phyloP scores from a whole-genome alignment of 2,888 invertebrate species.

The Hetaerina titia region DNA sequence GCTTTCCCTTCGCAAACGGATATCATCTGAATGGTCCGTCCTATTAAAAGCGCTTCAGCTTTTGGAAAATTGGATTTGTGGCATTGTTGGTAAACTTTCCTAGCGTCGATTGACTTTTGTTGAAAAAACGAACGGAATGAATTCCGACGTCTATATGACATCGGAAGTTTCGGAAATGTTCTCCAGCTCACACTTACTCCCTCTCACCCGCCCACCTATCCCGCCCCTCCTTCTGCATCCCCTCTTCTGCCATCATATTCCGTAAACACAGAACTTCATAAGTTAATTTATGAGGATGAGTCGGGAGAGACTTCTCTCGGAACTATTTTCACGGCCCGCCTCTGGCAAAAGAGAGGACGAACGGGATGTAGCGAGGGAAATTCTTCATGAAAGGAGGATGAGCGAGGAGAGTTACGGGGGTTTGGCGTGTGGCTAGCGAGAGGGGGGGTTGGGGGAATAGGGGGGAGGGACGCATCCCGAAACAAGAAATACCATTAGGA shows the following conservation, averaged over 20 bases:
- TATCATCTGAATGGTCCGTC: background rate
- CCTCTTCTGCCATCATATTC: background rate
- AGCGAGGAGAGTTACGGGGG: background rate
- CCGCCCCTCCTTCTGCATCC: background rate
- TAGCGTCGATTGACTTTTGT: background rate
- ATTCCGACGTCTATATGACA: conserved; percentile 28
- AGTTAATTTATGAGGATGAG: conserved; percentile 57
- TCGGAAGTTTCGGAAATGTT: conserved; percentile 1
- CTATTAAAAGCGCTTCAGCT: background rate
- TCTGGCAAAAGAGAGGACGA: background rate
- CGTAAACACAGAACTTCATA: conserved; percentile 61
- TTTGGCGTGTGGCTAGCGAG: background rate
- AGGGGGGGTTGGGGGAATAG: background rate
- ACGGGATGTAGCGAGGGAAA: conserved; percentile 18
- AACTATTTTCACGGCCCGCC: conserved; percentile 52
- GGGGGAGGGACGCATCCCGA: conserved; percentile 3
- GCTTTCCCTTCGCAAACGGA: background rate
- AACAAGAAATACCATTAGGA: conserved; percentile 60
- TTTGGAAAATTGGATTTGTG: conserved; percentile 16
- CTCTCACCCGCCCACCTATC: background rate
- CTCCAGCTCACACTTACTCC: background rate
- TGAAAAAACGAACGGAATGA: background rate
- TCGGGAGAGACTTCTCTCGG: conserved; percentile 42
- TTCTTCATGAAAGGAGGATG: conserved; percentile 18
- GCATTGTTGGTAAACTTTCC: background rate